Evolutionary conservation across 2,888 invertebrate genomes (phyloP), one percentile per base, ranked within the genome.

Genomic region (Temnothorax unifasciatus): DNA sequence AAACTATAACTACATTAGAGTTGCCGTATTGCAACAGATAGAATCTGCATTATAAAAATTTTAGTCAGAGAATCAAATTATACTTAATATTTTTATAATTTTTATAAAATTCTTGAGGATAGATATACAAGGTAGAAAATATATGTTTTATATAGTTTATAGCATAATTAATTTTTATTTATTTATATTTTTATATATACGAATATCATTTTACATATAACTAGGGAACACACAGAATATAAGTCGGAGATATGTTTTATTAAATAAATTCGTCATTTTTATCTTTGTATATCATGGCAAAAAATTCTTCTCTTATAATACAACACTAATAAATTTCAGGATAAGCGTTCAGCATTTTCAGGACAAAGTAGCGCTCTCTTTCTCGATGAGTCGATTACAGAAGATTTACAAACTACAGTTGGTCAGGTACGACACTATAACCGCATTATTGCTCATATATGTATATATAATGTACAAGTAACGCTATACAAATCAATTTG

Each of bases 391-490:
- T 71, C 21, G 2, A 38, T 71, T 54, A 38, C 38, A 54, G 71
- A 71, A 38, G 8, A 71, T 54, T 54, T 69, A 71, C 21, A 38
- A 52, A 5, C 21, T 54, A 38, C 11, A 25, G 0, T 57, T 69
- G 29, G n/a, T 54, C 71, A 71, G 71, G 71, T 71, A 71, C 71
- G 54, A 71, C 38, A 41, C 15, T 71, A 54, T 54, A 71, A 54
- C 6, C 15, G n/a, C n/a, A 38, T 54, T 54, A 38, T 54, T 54
- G 15, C 15, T 15, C 8, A 25, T 25, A 9, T 3, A 21, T 34
- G 15, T 15, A 63, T 11, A 38, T 71, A 41, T 34, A 15, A 29
- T 47, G 11, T 50, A 41, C 29, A 54, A 54, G 15, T 71, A 71
- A 71, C 15, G 15, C 38, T 54, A 57, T 73, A 73, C 21, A 73